phyloP scores from a whole-genome alignment of 2,113 vertebrate genomes.

The Reinhardtius hippoglossoides region DNA sequence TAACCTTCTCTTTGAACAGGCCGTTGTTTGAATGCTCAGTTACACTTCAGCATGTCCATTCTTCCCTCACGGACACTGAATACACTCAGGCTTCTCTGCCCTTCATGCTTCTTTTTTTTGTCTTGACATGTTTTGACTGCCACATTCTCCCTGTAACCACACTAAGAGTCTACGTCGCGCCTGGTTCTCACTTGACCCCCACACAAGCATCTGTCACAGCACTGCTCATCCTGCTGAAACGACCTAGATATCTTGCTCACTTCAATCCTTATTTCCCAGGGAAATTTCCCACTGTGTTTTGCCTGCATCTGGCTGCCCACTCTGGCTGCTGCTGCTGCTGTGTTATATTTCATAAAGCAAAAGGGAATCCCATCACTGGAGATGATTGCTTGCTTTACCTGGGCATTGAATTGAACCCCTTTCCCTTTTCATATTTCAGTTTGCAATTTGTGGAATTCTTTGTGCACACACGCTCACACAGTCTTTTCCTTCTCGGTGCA shows the following conservation, averaged over 20 bases:
- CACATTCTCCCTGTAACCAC: conserved; percentile 21
- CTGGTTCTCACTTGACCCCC: conserved; percentile 56
- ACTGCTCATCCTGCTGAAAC: conserved; percentile 31
- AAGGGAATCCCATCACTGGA: conserved; percentile 19
- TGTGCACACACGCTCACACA: neutral
- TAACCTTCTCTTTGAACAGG: too few relatives aligned
- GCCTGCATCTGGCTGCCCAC: conserved; percentile 17
- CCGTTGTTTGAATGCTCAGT: too few relatives aligned
- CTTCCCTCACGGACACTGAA: neutral
- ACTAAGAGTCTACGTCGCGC: conserved; percentile 21
- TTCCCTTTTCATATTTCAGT: neutral
- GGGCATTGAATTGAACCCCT: conserved; percentile 22
- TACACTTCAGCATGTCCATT: neutral
- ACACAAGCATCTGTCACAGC: conserved; percentile 47
- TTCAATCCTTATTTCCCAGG: conserved; percentile 29
- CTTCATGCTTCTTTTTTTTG: conserved; percentile 28
- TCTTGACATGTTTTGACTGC: conserved; percentile 41
- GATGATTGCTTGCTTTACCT: conserved; percentile 29
- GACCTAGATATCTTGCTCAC: conserved; percentile 45
- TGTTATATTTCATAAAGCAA: conserved; percentile 19
- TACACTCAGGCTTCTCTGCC: neutral
- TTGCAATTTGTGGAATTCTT: conserved; percentile 3
- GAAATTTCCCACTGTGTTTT: conserved; percentile 21
- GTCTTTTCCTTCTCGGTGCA: neutral
- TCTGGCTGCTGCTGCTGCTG: neutral